phyloP scores from a whole-genome alignment of 2,113 vertebrate species.

The Corapipo altera region DNA sequence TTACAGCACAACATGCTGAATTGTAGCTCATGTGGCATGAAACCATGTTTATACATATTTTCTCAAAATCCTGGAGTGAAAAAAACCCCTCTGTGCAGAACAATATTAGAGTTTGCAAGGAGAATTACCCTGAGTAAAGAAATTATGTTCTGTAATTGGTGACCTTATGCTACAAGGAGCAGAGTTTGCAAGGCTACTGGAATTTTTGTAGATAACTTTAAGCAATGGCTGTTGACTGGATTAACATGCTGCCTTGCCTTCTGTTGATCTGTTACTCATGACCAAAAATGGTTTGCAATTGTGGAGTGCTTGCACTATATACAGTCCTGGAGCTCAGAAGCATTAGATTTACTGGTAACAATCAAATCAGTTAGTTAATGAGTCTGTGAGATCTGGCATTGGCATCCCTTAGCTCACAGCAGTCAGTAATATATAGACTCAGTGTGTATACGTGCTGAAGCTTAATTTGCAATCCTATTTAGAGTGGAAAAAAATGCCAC shows the following conservation, averaged over 20 bases:
- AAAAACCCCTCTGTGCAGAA: neutral
- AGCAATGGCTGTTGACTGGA: neutral
- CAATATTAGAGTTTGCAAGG: neutral
- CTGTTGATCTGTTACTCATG: neutral
- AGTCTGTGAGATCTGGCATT: constrained; percentile 37
- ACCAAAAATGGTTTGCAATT: constrained; percentile 19
- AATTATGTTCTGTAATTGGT: neutral
- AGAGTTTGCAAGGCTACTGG: neutral
- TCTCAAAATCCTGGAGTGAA: neutral
- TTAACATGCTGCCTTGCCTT: neutral
- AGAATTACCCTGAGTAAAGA: neutral
- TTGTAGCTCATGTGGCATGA: neutral
- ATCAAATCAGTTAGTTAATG: neutral
- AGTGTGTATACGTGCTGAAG: constrained; percentile 36
- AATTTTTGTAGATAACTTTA: neutral
- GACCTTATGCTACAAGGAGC: neutral
- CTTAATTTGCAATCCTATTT: constrained; percentile 70
- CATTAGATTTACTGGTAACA: neutral
- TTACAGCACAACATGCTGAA: neutral
- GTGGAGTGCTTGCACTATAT: neutral
- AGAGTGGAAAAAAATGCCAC: constrained; percentile 66
- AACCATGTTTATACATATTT: neutral
- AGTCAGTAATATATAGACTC: constrained; percentile 51
- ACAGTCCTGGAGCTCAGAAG: neutral
- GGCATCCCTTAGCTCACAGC: constrained; percentile 48